Evolutionary conservation across 2,113 vertebrate species (phyloP), one percentile per base, ranked within the genome.

Genomic region (Chascanopsetta lugubris): DNA sequence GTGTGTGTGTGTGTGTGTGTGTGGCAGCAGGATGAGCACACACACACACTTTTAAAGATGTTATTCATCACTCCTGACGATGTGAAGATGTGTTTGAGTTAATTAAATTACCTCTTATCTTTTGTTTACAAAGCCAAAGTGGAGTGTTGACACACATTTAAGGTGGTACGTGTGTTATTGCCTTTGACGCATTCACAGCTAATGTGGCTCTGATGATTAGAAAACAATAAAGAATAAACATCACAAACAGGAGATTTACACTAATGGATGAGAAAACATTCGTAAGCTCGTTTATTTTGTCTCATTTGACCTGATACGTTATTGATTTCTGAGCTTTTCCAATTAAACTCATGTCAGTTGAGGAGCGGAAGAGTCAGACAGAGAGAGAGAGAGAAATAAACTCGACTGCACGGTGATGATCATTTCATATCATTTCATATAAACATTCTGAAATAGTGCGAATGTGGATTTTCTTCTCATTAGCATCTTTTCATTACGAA

Each of bases 281-380:
- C 12, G 26, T 26, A 25, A 45, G 32, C 54, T 63, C n/a, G 43
- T 12, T 38, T 64, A 34, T 77, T 70, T n/a, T 57, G 51, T 80
- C 53, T 72, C 38, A 67, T 80, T 46, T 61, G 55, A 59, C 61
- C 6, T n/a, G 24, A 47, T 47, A 22, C 15, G 12, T 12, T 11
- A 17, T 27, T n/a, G 47, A 49, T 26, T 49, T 27, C 24, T 46
- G 6, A 46, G 43, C 21, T 46, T 46, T 46, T 46, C 6, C 11
- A 46, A 22, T 24, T 22, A 46, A 48, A 15, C 22, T 22, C 21
- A 5, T 4, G 46, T 48, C 46, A 25, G 18, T 2, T 42, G 40
- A 42, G 18, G 8, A 42, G 7, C 7, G 8, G 5, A 20, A 9
- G 42, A 9, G 18, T 9, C 42, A 9, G 5, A n/a, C n/a, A n/a